Evolutionary conservation across 2,888 invertebrate species (phyloP), one percentile per base, ranked within the genome.

Genomic region (Argynnis bischoffii): DNA sequence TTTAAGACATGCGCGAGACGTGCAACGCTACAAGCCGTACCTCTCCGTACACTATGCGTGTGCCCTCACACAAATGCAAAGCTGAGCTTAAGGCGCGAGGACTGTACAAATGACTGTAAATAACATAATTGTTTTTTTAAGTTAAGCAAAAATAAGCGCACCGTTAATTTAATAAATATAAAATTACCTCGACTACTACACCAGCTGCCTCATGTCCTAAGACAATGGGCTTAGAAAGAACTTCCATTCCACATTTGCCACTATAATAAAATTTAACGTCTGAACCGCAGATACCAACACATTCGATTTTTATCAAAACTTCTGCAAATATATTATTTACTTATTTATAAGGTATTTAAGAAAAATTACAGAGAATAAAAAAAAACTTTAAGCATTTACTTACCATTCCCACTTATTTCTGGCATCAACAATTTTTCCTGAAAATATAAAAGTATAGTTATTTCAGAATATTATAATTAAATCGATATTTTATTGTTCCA

Each of bases 251-350:
- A 78, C 98, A 98, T 51, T 94, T 89, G 5, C 98, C 99, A 64
- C 96, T 90, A 1, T 94, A 94, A 86, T 97, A 94, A 80, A 98
- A 95, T 87, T 98, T 98, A 8, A 99, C 96, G 86, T 99, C 99
- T 0, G 96, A 96, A 0, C 99, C 99, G 82, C 99, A 99, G 76
- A 99, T 99, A 18, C 99, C 99, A 41, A 99, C 98, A 72, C 96
- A 95, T 71, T 95, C 95, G 95, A 99, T 97, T 80, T 95, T 94
- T 53, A 99, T 84, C 46, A 98, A 93, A 8, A 97, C 97, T 90
- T 98, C 98, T 97, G 86, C 2, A 87, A 83, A 35, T 31, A n/a
- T 59, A n/a, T 16, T 15, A 47, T 13, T 13, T 18, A 21, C 18
- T n/a, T 0, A 26, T 11, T 26, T 6, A 16, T 16, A 41, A 46